These are phyloP conservation scores for Malurus elegans DNA, from an alignment of 2,113 vertebrate genomes.

Conservation along the genomic window DNA sequence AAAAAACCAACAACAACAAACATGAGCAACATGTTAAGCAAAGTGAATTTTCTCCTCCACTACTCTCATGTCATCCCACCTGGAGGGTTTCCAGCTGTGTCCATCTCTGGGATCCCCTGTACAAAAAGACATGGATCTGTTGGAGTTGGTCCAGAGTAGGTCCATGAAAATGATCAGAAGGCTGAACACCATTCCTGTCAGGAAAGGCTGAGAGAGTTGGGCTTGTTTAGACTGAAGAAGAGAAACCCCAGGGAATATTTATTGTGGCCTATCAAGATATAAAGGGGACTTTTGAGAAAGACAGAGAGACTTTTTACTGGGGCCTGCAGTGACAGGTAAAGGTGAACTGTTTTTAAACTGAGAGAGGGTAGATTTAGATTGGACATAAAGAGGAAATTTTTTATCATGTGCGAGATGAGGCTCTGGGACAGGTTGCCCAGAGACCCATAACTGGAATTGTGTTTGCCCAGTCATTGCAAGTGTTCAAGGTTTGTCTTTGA, in stretches of 20 bases:
- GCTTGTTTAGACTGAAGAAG: not conserved
- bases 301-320: not conserved
- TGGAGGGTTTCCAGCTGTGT: not conserved
- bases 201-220: not conserved
- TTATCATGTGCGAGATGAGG: not conserved
- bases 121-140: not conserved
- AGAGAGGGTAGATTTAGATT: not conserved
- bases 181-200: not conserved
- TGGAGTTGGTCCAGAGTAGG: not conserved
- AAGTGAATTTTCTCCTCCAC: not conserved
- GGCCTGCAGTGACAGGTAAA: not conserved
- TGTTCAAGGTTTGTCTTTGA: not conserved
- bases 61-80: not conserved
- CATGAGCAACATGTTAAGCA: not conserved
- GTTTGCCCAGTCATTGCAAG: fast-evolving
- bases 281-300: not conserved
- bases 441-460: not conserved
- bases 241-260: not conserved
- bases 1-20: not conserved
- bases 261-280: too few relatives aligned
- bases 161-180: not conserved
- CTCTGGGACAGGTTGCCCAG: not conserved
- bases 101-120: not conserved
- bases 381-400: not conserved
- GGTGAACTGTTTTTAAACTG: not conserved